A percentile compares a stretch with the other conserved stretches of the same genome.
These are phyloP conservation scores for Acleris emargana DNA, from an alignment of 2,888 invertebrate species.

Conservation along the genomic window DNA sequence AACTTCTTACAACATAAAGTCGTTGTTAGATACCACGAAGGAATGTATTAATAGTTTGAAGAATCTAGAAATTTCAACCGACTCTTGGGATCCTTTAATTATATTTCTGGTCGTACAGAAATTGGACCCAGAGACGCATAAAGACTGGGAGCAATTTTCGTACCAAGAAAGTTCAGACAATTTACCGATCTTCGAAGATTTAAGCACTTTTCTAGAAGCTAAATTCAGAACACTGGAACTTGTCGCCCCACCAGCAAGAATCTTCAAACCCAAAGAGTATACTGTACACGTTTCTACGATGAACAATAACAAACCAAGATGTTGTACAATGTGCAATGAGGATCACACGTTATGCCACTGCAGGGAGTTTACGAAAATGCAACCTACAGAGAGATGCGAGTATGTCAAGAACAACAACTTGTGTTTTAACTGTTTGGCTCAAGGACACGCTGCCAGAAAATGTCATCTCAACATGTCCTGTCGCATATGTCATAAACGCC, in stretches of 20 bases:
- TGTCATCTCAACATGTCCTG: conserved; percentile 29
- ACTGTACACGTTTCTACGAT: conserved; percentile 7
- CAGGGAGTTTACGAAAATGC: conserved; percentile 30
- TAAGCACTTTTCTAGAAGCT: conserved; percentile 32
- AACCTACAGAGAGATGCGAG: conserved; percentile 18
- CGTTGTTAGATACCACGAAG: conserved; percentile 35
- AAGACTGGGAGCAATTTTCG: conserved; percentile 4
- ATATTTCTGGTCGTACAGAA: conserved; percentile 6
- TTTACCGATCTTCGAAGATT: conserved; percentile 9
- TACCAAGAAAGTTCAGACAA: conserved; percentile 11
- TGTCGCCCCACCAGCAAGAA: conserved; percentile 1
- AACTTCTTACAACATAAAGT: conserved; percentile 26
- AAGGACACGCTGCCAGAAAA: conserved; percentile 26
- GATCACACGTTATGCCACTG: conserved; percentile 36
- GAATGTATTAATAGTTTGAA: conserved; percentile 34
- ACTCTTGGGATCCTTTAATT: conserved; percentile 4
- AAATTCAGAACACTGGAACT: conserved; percentile 38
- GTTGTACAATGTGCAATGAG: conserved; percentile 28
- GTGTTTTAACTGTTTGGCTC: conserved; percentile 36
- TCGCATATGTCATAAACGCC: conserved; percentile 33
- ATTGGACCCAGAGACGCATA: conserved; percentile 12
- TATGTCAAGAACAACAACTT: conserved; percentile 2
- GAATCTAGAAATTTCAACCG: conserved; percentile 36
- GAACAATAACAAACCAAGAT: not conserved
- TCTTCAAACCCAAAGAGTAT: not conserved